These are phyloP conservation scores for Phragmatobia fuliginosa DNA, from an alignment of 2,888 invertebrate species.

Conservation along the genomic window DNA sequence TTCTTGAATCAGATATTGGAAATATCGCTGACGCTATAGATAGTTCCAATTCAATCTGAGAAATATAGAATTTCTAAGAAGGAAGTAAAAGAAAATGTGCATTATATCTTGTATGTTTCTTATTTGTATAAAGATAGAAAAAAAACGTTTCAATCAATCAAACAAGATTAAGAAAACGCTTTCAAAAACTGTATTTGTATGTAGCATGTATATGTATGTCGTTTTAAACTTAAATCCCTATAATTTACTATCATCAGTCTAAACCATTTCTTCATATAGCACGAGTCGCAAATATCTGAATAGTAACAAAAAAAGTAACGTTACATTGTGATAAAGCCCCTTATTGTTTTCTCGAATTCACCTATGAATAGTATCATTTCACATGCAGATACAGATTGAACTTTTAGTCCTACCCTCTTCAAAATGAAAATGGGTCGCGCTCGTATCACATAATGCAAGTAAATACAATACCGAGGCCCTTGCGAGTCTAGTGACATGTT, in stretches of 20 bases:
- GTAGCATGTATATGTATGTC: no score
- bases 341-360: background rate
- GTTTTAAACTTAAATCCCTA: background rate
- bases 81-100: background rate
- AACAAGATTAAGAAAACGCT: background rate
- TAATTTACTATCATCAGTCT: background rate
- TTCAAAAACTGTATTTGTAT: background rate
- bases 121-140: background rate
- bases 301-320: background rate
- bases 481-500: conserved; percentile 27
- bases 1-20: conserved; percentile 30
- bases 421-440: conserved; percentile 8
- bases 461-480: conserved; percentile 10
- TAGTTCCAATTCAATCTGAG: background rate
- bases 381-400: background rate
- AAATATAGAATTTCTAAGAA: background rate
- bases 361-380: background rate
- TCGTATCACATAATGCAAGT: conserved; percentile 9
- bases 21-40: conserved; percentile 31
- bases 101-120: background rate
- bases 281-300: no score
- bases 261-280: background rate
- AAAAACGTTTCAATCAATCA: background rate
- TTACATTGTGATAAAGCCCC: background rate
- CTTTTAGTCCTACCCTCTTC: background rate